Evolutionary conservation across 2,888 invertebrate genomes (phyloP), one percentile per base, ranked within the genome.

Genomic region (Gari tellinella): DNA sequence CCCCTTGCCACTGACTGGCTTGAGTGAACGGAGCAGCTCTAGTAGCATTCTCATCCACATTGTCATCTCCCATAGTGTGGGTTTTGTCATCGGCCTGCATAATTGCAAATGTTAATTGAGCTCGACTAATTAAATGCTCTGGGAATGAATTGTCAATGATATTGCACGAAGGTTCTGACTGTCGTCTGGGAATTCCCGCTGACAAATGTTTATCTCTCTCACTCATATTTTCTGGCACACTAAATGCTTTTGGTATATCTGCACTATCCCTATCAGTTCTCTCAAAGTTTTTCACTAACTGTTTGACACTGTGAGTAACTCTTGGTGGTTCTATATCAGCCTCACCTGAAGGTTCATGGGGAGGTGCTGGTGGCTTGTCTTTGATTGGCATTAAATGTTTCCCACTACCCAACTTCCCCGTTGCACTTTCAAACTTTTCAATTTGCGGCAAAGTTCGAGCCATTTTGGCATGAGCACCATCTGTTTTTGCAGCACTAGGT

Each of bases 1-100:
- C 79, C n/a, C 84, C 97, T 90, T 97, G 97, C 97, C 98, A 98
- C 88, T 96, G 96, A 19, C 97, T 97, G 1, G 97, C 97, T 17
- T 98, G 93, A 0, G 98, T 98, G 12, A 97, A 90, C 8, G 91
- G 91, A 8, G 91, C 91, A n/a, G 91, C 90, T 19, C 90, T 80
- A 2, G 91, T 91, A 48, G 91, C 91, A 79, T 89, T 88, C 63
- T 91, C 91, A 76, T 91, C 91, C 19, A 86, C 83, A 61, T 84
- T 86, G 61, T 88, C 89, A 70, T 88, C 88, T 26, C 77, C 86
- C 48, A 82, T 74, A 23, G 88, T 88, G 31, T 88, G 88, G 26
- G 88, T 89, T 72, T 84, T 87, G 10, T 88, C 89, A 62, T 89
- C 89, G 12, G 83, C 83, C 70, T 88, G 86, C 81, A 87, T 82